These are phyloP conservation scores for Pipistrellus nathusii DNA, from an alignment of 2,797 vertebrate species.

Conservation along the genomic window DNA sequence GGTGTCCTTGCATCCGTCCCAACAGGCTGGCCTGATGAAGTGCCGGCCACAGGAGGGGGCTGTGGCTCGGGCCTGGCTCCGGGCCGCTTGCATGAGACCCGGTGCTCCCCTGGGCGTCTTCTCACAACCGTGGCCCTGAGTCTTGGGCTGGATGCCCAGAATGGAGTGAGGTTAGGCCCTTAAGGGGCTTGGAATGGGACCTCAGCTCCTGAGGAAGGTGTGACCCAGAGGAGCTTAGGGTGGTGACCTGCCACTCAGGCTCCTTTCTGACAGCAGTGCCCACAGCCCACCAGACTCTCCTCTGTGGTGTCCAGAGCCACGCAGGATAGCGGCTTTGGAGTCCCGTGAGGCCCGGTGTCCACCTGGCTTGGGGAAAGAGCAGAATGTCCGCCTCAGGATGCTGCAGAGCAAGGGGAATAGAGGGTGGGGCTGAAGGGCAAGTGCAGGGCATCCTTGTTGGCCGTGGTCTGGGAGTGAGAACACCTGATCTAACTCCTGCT, in stretches of 20 bases:
- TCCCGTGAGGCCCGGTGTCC: neutral
- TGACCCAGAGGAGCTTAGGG: neutral
- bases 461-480: neutral
- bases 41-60: accelerated
- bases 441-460: neutral
- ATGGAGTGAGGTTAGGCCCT: neutral
- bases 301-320: neutral
- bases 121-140: neutral
- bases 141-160: neutral
- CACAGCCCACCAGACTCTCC: neutral
- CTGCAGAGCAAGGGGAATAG: neutral
- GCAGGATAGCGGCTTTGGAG: neutral
- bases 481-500: neutral
- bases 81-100: neutral
- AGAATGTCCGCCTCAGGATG: neutral
- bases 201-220: neutral
- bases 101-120: neutral
- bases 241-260: neutral
- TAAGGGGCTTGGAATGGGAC: neutral
- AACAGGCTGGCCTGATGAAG: neutral
- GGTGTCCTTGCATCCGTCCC: neutral
- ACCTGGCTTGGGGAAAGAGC: neutral
- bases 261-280: neutral
- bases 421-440: neutral
- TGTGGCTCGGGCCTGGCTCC: neutral